Evolutionary conservation across 2,888 invertebrate species (phyloP), one percentile per base, ranked within the genome.

Genomic region (Oxyteleia sp.): DNA sequence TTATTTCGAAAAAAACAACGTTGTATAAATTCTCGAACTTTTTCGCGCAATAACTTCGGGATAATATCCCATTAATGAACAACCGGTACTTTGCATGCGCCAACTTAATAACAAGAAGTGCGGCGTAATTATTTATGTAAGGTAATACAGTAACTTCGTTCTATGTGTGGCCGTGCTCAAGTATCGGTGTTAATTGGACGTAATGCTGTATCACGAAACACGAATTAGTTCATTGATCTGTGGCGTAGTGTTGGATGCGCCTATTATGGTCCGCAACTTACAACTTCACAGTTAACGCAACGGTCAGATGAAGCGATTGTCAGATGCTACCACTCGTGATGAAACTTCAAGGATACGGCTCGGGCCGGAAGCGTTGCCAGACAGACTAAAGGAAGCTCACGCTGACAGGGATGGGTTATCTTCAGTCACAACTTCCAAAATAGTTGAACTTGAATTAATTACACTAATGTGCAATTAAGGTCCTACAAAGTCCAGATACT

Each of bases 401-500:
- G 43, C 51, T 74, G 53, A 74, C 61, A 72, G 51, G 72, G 49
- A 61, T 61, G 61, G 51, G 61, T 61, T 74, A 74, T 74, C 72
- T 61, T 63, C 51, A 63, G 51, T 61, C 53, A 38, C 61, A 74
- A 74, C 63, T 74, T 74, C 29, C 63, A 63, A 74, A 53, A 74
- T 63, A 72, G 72, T 61, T 72, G 41, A 61, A 72, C 72, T 72
- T 72, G 61, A 72, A 72, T 72, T 59, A 72, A 72, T 61, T 72
- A 72, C 61, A 61, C 49, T 72, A 59, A 59, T 72, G 72, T 61
- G 59, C 59, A 59, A 71, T 59, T 71, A 69, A 55, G 57, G 55
- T 29, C 43, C 35, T 57, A 69, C 69, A 69, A 66, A 53, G 53
- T 53, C 29, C 53, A 26, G 66, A 66, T 45, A 66, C 66, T 66